Percentiles rank a stretch among this genome's conserved stretches.
Evolutionary conservation across 2,888 invertebrate genomes (phyloP).

Genomic region (Sesia bembeciformis): DNA sequence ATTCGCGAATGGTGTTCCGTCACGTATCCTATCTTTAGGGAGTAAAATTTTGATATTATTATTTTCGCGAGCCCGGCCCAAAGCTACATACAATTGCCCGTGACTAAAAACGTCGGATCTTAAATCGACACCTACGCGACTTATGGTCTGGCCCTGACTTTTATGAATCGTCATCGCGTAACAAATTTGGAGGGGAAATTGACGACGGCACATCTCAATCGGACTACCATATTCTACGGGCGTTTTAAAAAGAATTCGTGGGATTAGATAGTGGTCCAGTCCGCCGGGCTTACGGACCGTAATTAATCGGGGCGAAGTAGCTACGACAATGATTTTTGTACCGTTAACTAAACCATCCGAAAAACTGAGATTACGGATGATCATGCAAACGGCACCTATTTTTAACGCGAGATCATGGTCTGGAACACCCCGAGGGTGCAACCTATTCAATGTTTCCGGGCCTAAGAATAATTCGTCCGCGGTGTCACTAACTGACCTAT

Average conservation of each 20-base stretch:
- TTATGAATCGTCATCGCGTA: slow-evolving; percentile 10
- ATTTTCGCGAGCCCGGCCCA: slow-evolving; percentile 1
- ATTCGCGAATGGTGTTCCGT: not conserved
- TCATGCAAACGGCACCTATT: slow-evolving; percentile 5
- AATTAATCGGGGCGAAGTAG: slow-evolving; percentile 4
- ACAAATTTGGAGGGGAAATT: slow-evolving; percentile 6
- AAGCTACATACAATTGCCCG: slow-evolving; percentile 5
- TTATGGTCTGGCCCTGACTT: slow-evolving; percentile 7
- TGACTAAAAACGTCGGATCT: slow-evolving; percentile 6
- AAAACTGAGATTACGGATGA: slow-evolving; percentile 8
- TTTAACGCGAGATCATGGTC: slow-evolving; percentile 3
- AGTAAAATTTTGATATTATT: not conserved
- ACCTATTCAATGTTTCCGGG: not conserved
- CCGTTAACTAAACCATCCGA: slow-evolving; percentile 7
- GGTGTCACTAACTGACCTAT: not conserved
- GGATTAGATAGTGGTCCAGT: slow-evolving; percentile 4
- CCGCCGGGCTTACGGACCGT: slow-evolving; percentile 4
- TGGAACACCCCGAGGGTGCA: not conserved
- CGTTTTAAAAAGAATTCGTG: slow-evolving; percentile 2
- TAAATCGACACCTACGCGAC: slow-evolving; percentile 6
- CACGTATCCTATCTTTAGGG: not conserved
- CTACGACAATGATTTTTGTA: slow-evolving; percentile 6
- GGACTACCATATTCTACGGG: not conserved
- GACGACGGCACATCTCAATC: slow-evolving; percentile 5
- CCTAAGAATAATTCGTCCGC: not conserved